phyloP scores from a whole-genome alignment of 1,140 invertebrate species.

The Calephelis nemesis region DNA sequence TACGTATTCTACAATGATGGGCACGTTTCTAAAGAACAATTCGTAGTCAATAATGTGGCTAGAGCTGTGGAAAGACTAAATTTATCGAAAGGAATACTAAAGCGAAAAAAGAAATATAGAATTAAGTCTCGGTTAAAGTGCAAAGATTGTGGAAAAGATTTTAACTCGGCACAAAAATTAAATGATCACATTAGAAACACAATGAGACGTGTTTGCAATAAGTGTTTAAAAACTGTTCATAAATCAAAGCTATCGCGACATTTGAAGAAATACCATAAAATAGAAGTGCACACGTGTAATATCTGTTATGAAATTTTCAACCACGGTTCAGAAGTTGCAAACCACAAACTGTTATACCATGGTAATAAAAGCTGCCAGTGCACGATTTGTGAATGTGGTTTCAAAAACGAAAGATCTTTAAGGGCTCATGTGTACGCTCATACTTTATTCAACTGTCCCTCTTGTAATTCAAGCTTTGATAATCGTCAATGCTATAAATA shows the following conservation, averaged over 20 bases:
- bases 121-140: slow-evolving; percentile 32
- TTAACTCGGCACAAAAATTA: slow-evolving; percentile 42
- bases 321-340: slow-evolving; percentile 10
- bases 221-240: slow-evolving; percentile 39
- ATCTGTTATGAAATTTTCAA: slow-evolving; percentile 48
- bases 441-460: slow-evolving; percentile 48
- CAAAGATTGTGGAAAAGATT: slow-evolving; percentile 56
- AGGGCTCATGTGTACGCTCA: slow-evolving; percentile 50
- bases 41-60: neutral
- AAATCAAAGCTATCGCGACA: slow-evolving; percentile 43
- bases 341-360: slow-evolving; percentile 37
- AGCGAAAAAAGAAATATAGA: slow-evolving; percentile 26
- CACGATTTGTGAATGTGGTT: slow-evolving; percentile 44
- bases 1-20: slow-evolving; percentile 45
- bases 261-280: slow-evolving; percentile 38
- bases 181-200: slow-evolving; percentile 58
- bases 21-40: slow-evolving; percentile 37
- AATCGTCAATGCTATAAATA: slow-evolving; percentile 54
- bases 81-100: slow-evolving; percentile 1
- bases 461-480: slow-evolving; percentile 49
- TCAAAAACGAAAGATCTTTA: slow-evolving; percentile 45
- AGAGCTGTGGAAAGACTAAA: slow-evolving; percentile 38
- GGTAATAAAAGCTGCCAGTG: slow-evolving; percentile 33
- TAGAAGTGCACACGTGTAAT: slow-evolving; percentile 35
- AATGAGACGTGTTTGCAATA: slow-evolving; percentile 40